Evolutionary conservation across 1,140 invertebrate species (phyloP).

Genomic region (Formica selysi): DNA sequence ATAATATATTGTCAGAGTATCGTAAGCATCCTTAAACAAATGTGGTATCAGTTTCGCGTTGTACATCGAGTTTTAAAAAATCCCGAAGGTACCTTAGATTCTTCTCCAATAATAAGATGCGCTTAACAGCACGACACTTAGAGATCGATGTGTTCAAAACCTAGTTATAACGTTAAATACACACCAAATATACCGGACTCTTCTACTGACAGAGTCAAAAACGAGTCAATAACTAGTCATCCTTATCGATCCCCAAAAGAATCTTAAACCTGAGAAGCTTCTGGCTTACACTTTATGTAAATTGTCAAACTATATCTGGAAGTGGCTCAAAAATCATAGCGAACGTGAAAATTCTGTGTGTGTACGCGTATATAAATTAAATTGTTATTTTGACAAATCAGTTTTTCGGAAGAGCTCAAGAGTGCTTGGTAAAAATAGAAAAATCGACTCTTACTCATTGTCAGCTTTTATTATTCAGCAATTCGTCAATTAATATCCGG

Average conservation of each 20-base stretch:
- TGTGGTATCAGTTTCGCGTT: constrained; percentile 2
- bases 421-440: not conserved
- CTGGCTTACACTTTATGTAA: not conserved
- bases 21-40: constrained; percentile 21
- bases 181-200: constrained; percentile 49
- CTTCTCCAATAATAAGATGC: constrained; percentile 71
- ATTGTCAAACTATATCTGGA: not conserved
- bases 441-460: not conserved
- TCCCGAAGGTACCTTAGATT: constrained; percentile 50
- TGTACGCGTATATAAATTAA: not conserved
- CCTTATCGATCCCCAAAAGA: not conserved
- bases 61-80: not conserved
- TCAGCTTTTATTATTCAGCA: constrained; percentile 19
- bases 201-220: constrained; percentile 13
- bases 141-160: constrained; percentile 75
- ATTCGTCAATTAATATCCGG: constrained; percentile 18
- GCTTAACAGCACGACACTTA: constrained; percentile 73
- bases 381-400: constrained; percentile 16
- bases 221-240: not conserved
- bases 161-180: constrained; percentile 74
- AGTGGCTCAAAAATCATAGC: constrained; percentile 6
- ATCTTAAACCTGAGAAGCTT: not conserved
- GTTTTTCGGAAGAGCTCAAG: not conserved
- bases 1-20: not conserved
- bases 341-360: not conserved